Base-by-base conservation (phyloP, 2,797 vertebrate genomes). In the Todus mexicanus region DNA sequence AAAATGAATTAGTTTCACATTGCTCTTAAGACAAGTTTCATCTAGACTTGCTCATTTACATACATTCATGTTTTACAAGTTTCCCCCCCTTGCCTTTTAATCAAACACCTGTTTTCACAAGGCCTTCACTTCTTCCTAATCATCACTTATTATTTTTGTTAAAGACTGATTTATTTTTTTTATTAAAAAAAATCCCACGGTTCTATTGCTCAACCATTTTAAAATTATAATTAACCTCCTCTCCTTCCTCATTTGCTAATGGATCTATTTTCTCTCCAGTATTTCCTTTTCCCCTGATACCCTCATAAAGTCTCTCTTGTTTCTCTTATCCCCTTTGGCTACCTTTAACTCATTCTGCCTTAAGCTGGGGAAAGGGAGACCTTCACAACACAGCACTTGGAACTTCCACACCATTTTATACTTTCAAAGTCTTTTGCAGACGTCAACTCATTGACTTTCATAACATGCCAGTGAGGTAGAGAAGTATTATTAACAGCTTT, bases 141-240 rank as follows among this genome's bases (percentile, higher is more conserved):
- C 93, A 82, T 88, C 92, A 89, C 51, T 68, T 94, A 89, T 92
- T 94, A 91, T 95, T 96, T 93, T 94, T 84, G 66, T 79, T 92
- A 87, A 87, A 84, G 79, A 79, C 20, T 47, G 31, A 47, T 72
- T 92, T 90, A 92, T 73, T 76, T 15, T 14, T 51, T 6, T 13
- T 59, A 10, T 15, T 59, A 16, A 25, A 59, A 31, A 47, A 72
- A 60, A 72, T 89, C 84, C 93, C 84, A 27, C 5, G 0, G 33
- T 83, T 95, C 78, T 90, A 77, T 75, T 38, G 79, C 91, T 96
- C 93, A 94, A 88, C 91, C 89, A 87, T 91, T 96, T 95, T 65
- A 95, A 95, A 95, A 94, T 85, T 69, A 82, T 93, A 94, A 92
- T 91, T 95, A 95, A 94, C 66, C 92, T 95, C 70, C 94, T 94